Conservation (phyloP, 2,797 vertebrate genomes). For the Girardinus metallicus region DNA sequence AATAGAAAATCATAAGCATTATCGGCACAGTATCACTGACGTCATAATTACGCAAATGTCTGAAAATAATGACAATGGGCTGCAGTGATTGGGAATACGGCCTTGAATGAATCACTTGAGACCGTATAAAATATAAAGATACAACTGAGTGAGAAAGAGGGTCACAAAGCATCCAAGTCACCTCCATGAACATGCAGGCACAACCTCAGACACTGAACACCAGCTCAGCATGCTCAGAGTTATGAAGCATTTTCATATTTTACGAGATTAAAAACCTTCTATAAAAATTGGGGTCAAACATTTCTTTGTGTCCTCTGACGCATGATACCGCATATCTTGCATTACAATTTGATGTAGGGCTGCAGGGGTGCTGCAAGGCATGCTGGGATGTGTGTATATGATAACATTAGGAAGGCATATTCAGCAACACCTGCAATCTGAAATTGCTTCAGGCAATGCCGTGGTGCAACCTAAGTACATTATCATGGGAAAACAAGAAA, state of each 20-base stretch:
- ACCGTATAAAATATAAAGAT: conserved; percentile 3
- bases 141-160: not conserved
- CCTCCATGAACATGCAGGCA: not conserved
- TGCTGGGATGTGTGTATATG: conserved; percentile 46
- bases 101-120: conserved; percentile 14
- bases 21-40: conserved; percentile 13
- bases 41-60: conserved; percentile 24
- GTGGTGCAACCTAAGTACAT: conserved; percentile 18
- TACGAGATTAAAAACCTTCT: conserved; percentile 69
- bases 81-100: conserved; percentile 14
- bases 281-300: conserved; percentile 55
- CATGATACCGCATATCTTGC: conserved; percentile 43
- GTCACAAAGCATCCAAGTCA: conserved; percentile 1
- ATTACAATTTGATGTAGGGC: conserved; percentile 31
- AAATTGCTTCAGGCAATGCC: conserved; percentile 33
- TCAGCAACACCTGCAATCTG: conserved; percentile 37
- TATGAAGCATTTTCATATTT: conserved; percentile 39
- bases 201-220: conserved; percentile 13
- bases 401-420: conserved; percentile 26
- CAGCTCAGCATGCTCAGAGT: conserved; percentile 10
- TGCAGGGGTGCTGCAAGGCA: conserved; percentile 45
- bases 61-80: conserved; percentile 22
- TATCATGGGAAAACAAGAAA: not conserved
- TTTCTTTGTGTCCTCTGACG: conserved; percentile 44
- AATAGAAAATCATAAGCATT: conserved; percentile 22